Evolutionary conservation across 2,113 vertebrate genomes (phyloP), one percentile per base, ranked within the genome.

Genomic region (Ancistrus triradiatus): DNA sequence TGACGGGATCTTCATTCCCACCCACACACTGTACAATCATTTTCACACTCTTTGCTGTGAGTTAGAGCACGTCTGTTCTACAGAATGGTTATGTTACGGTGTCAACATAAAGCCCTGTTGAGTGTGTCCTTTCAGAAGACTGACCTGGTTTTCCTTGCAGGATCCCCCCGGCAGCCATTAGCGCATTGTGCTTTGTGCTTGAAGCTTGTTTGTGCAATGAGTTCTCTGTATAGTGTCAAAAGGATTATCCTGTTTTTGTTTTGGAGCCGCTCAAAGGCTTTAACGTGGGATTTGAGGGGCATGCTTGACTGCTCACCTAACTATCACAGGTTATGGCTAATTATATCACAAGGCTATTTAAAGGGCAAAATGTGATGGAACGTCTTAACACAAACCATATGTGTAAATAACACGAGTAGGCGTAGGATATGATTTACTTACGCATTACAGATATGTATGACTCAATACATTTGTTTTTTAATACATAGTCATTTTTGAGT

Each of bases 341-440:
- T 21, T 55, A 62, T 58, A 37, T 59, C 52, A 62, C 22, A 35
- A 38, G 35, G 15, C 27, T 28, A 46, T 55, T 59, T 59, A 48
- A 46, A 28, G 13, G 10, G 28, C n/a, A 37, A 19, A 33, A 9
- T 37, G 14, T 6, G 42, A 49, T 2, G 11, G 10, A 2, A 10
- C 33, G 2, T 2, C 27, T 66, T 78, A 51, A 64, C 72, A 75
- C 72, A 75, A 3, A 33, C 73, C 69, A 56, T 72, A 73, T 76
- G 68, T 13, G 22, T 18, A 18, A 43, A n/a, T n/a, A n/a, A n/a
- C n/a, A n/a, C 24, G 28, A 3, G 6, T 27, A 27, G 33, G 6
- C 31, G 21, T 24, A 14, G 28, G n/a, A n/a, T n/a, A 31, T 31
- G 27, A 4, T 31, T 31, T 7, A 4, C 3, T 31, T 4, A 31